Evolutionary conservation across 2,797 vertebrate species (phyloP).

Genomic region (Eremophila alpestris): DNA sequence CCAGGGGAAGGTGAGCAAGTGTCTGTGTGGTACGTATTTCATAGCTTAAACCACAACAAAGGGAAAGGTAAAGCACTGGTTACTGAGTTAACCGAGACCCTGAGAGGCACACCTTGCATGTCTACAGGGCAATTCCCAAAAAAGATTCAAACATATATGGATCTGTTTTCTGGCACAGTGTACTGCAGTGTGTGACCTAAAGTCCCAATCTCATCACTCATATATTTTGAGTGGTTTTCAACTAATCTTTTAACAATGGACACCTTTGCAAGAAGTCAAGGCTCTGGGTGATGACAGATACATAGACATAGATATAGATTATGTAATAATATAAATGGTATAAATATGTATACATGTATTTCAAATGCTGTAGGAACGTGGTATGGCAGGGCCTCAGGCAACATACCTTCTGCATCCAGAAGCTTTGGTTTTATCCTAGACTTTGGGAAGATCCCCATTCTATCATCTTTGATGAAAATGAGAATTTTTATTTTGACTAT

Average conservation of each 20-base stretch:
- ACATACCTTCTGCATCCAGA: not conserved
- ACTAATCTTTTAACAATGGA: not conserved
- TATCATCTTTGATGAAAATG: not conserved
- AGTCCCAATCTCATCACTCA: not conserved
- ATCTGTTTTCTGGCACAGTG: not conserved
- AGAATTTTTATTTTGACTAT: not conserved
- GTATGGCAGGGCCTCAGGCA: rapidly evolving
- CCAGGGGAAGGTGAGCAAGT: not conserved
- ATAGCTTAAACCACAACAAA: not conserved
- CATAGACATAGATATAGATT: not conserved
- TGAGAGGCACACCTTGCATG: not conserved
- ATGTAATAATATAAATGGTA: not conserved
- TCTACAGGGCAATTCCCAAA: not conserved
- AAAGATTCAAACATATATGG: not conserved
- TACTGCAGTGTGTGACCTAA: not conserved
- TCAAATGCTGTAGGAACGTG: not conserved
- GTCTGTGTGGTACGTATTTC: no score
- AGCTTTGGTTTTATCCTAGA: not conserved
- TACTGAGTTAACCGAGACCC: not conserved
- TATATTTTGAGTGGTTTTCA: not conserved
- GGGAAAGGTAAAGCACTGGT: not conserved
- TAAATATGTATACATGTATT: no score
- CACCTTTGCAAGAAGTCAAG: not conserved
- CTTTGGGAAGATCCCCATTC: not conserved
- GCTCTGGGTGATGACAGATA: not conserved